These are phyloP conservation scores for Oceanodroma leucorhoa DNA, from an alignment of 2,797 vertebrate genomes.

Conservation along the genomic window DNA sequence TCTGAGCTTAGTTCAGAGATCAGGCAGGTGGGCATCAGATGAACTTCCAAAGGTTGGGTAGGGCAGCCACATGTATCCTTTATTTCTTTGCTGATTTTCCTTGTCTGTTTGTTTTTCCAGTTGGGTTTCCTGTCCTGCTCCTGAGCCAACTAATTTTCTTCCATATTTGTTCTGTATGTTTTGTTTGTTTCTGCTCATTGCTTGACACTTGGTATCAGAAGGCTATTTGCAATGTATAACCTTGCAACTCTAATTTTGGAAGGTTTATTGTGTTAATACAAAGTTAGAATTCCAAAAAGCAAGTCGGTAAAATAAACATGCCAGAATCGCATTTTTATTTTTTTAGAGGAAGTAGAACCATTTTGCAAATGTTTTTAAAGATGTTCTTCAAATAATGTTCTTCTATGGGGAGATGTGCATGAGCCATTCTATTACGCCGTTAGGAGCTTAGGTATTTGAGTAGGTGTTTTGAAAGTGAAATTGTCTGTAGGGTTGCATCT, in stretches of 20 bases:
- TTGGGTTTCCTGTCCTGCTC: conserved; percentile 53
- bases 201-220: conserved; percentile 5
- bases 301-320: not conserved
- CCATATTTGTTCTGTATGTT: conserved; percentile 53
- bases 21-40: conserved; percentile 37
- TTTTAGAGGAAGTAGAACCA: not conserved
- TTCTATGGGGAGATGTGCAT: not conserved
- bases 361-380: not conserved
- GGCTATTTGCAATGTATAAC: conserved; percentile 10
- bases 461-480: not conserved
- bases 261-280: not conserved
- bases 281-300: not conserved
- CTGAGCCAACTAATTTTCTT: conserved; percentile 28
- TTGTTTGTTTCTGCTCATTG: conserved; percentile 33
- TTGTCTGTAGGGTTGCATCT: not conserved
- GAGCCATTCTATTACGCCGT: not conserved
- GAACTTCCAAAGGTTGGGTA: not conserved
- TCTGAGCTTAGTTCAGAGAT: not conserved
- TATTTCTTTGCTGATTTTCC: conserved; percentile 53
- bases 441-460: not conserved
- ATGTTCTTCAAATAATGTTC: not conserved
- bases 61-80: not conserved
- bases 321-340: not conserved
- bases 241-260: not conserved
- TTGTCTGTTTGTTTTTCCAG: conserved; percentile 58